Percentiles rank a stretch among this genome's conserved stretches.
phyloP scores from a whole-genome alignment of 2,113 vertebrate genomes.

The Spea bombifrons region DNA sequence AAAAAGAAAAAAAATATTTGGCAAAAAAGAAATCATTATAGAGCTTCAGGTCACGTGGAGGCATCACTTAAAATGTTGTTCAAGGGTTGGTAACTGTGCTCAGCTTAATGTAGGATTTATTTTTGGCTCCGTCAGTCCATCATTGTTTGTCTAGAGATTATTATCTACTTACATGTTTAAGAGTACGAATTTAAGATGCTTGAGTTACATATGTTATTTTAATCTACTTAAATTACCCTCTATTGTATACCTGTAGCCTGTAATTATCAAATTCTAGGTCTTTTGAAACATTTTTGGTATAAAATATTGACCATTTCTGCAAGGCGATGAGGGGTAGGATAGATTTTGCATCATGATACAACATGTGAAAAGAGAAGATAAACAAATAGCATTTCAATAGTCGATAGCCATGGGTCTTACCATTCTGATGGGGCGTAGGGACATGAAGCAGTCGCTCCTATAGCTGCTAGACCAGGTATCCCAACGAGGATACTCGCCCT shows the following conservation, averaged over 20 bases:
- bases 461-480: constrained; percentile 96
- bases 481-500: constrained; percentile 95
- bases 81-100: neutral
- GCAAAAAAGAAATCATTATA: constrained; percentile 6
- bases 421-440: constrained; percentile 87
- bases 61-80: neutral
- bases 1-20: neutral
- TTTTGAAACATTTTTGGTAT: no score
- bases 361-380: no score
- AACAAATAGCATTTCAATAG: no score
- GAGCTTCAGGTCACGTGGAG: neutral
- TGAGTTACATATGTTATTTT: neutral
- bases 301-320: no score
- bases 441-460: constrained; percentile 89
- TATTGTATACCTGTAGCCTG: no score
- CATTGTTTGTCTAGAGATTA: constrained; percentile 27
- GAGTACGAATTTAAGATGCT: neutral
- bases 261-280: no score
- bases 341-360: no score
- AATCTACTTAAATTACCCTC: neutral
- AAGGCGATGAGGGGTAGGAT: no score
- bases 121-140: neutral
- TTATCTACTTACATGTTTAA: neutral
- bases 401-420: constrained; percentile 57
- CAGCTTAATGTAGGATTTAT: constrained; percentile 4